Percentiles rank a stretch among this genome's conserved stretches.
phyloP scores from a whole-genome alignment of 2,797 vertebrate genomes.

The Neosilurus hyrtlii region DNA sequence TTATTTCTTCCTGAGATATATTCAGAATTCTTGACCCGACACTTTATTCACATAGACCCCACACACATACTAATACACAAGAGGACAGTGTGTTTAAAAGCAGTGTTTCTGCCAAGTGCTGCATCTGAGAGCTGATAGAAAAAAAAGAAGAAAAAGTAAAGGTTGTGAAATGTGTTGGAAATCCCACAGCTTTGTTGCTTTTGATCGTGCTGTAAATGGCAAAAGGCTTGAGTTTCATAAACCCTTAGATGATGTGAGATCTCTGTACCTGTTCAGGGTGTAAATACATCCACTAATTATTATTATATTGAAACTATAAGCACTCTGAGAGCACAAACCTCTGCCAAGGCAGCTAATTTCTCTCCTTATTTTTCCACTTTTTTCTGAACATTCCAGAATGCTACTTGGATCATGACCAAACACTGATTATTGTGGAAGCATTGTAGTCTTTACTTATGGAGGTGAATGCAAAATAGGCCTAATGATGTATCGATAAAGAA shows the following conservation, averaged over 20 bases:
- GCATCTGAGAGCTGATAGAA: conserved; percentile 66
- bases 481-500: no score
- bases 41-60: conserved; percentile 65
- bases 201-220: conserved; percentile 59
- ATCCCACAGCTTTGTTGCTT: conserved; percentile 57
- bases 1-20: conserved; percentile 53
- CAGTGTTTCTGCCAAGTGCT: conserved; percentile 54
- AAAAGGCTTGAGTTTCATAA: conserved; percentile 50
- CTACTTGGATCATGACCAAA: no score
- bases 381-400: no score
- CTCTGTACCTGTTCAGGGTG: conserved; percentile 2
- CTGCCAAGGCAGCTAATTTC: no score
- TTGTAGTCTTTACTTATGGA: no score
- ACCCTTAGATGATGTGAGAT: neutral
- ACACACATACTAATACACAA: conserved; percentile 67
- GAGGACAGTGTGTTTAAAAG: conserved; percentile 69
- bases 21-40: conserved; percentile 69
- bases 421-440: no score
- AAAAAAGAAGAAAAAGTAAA: conserved; percentile 52
- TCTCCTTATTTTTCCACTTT: no score
- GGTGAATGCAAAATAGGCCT: no score
- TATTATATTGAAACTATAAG: no score
- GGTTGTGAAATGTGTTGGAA: conserved; percentile 61
- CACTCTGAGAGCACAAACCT: no score
- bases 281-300: neutral